Conservation (phyloP, 2,888 invertebrate genomes). For the Neoitamus cyanurus region DNA sequence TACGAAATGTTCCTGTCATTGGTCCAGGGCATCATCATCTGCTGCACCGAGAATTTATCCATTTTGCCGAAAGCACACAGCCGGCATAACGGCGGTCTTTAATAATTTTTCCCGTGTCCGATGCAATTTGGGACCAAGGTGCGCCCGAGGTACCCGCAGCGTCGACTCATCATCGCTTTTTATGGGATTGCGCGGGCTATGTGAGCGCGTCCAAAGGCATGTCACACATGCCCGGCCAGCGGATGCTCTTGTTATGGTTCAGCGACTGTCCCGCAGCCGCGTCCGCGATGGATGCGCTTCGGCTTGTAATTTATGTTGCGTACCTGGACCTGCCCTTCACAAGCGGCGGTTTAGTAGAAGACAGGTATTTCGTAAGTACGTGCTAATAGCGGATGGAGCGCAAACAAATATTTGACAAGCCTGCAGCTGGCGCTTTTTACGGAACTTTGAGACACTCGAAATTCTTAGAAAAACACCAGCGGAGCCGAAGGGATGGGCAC, state of each 20-base stretch:
- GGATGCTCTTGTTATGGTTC: neutral
- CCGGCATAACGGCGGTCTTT: neutral
- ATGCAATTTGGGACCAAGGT: neutral
- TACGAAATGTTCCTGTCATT: neutral
- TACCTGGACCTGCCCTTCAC: neutral
- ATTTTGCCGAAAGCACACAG: neutral
- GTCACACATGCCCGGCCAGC: neutral
- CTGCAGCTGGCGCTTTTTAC: neutral
- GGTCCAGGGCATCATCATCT: neutral
- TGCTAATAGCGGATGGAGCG: neutral
- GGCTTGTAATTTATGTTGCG: neutral
- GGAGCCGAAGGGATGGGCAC: neutral
- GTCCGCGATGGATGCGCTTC: neutral
- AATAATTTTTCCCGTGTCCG: neutral
- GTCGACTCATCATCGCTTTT: neutral
- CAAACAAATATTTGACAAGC: conserved; percentile 1
- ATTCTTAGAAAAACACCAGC: neutral
- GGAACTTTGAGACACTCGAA: neutral
- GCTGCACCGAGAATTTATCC: neutral
- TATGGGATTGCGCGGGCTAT: neutral
- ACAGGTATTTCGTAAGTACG: neutral
- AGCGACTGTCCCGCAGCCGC: neutral
- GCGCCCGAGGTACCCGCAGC: neutral
- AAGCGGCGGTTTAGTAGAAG: neutral
- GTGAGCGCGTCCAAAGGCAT: neutral